A percentile compares a stretch with the other conserved stretches of the same genome.
Evolutionary conservation across 2,888 invertebrate species (phyloP).

Genomic region (Disparrhopalites patrizii): DNA sequence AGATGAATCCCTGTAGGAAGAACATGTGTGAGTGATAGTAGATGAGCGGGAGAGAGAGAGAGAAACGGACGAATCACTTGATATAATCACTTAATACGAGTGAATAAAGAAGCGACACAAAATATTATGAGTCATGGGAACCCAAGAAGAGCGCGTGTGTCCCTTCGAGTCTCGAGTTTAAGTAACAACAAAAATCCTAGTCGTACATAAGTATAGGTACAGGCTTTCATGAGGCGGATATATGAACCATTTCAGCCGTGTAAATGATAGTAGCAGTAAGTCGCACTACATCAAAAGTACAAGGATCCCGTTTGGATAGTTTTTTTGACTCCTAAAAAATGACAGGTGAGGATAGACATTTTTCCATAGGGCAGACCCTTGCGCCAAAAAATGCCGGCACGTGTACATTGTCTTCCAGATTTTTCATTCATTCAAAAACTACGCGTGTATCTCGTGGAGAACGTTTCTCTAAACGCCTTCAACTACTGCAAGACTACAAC

Average conservation of each 20-base stretch:
- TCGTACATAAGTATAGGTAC: background rate
- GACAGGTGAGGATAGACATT: slow-evolving; percentile 28
- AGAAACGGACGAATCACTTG: background rate
- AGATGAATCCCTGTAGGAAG: background rate
- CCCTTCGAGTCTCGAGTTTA: background rate
- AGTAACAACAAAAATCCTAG: background rate
- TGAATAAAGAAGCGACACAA: background rate
- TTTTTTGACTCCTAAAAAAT: slow-evolving; percentile 9
- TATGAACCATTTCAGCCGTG: too few species aligned
- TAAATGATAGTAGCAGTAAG: too few species aligned
- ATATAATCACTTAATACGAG: background rate
- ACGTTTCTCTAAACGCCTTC: too few species aligned
- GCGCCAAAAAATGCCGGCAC: slow-evolving; percentile 31
- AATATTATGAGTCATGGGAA: background rate
- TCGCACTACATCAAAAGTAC: too few species aligned
- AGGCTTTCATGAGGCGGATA: too few species aligned
- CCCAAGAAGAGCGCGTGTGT: background rate
- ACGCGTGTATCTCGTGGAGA: slow-evolving; percentile 18
- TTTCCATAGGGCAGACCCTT: slow-evolving; percentile 22
- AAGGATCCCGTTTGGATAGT: slow-evolving; percentile 15
- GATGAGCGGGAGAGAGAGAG: background rate
- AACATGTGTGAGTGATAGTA: background rate
- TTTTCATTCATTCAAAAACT: slow-evolving; percentile 26
- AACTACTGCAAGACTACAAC: too few species aligned
- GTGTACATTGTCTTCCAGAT: slow-evolving; percentile 33